A percentile compares a stretch with the other conserved stretches of the same genome.
These are phyloP conservation scores for Apodemia mormo DNA, from an alignment of 2,888 invertebrate species.

Conservation along the genomic window DNA sequence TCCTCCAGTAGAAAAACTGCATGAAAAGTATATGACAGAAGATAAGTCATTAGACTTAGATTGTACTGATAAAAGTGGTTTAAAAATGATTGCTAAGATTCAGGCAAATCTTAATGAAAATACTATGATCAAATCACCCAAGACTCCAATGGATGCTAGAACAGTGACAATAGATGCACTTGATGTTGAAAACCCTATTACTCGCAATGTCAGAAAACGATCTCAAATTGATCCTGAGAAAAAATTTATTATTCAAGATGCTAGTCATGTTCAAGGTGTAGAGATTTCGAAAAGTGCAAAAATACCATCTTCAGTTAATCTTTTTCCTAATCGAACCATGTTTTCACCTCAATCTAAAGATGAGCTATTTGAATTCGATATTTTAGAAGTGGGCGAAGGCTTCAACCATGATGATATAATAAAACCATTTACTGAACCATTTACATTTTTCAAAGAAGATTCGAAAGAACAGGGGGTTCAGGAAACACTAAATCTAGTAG, in stretches of 20 bases:
- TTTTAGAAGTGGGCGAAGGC: conserved; percentile 84
- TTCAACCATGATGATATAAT: conserved; percentile 85
- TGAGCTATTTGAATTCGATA: conserved; percentile 84
- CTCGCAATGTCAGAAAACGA: conserved; percentile 57
- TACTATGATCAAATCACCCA: conserved; percentile 77
- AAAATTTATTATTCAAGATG: conserved; percentile 66
- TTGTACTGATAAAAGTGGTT: conserved; percentile 67
- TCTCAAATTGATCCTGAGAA: conserved; percentile 64
- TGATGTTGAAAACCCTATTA: conserved; percentile 57
- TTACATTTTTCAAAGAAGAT: conserved; percentile 87
- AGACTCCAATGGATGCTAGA: conserved; percentile 75
- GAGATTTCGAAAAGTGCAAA: conserved; percentile 75
- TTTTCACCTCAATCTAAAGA: conserved; percentile 87
- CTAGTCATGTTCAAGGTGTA: conserved; percentile 69
- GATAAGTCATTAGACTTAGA: conserved; percentile 70
- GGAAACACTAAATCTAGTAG: conserved; percentile 91
- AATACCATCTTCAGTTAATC: conserved; percentile 67
- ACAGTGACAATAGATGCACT: conserved; percentile 56
- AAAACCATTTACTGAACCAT: conserved; percentile 85
- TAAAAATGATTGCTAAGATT: conserved; percentile 75
- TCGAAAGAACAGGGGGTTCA: conserved; percentile 90
- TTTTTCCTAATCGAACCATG: conserved; percentile 83
- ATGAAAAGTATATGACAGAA: conserved; percentile 75
- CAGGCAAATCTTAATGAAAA: conserved; percentile 76
- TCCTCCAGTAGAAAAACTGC: conserved; percentile 68